These are phyloP conservation scores for Deroptyus accipitrinus DNA, from an alignment of 2,113 vertebrate genomes.

Conservation along the genomic window DNA sequence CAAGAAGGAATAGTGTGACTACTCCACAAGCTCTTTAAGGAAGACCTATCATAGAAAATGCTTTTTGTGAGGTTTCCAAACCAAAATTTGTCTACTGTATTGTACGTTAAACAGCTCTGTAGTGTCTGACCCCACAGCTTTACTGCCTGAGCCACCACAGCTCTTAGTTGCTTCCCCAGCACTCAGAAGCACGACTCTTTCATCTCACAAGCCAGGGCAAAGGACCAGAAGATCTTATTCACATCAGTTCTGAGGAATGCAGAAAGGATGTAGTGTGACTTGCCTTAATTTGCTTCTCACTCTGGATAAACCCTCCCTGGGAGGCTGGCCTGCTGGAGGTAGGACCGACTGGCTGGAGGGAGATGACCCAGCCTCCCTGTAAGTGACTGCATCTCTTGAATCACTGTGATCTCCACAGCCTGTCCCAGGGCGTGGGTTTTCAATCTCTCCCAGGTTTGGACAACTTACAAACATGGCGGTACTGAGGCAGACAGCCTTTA, in stretches of 20 bases:
- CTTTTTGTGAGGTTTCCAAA: not conserved
- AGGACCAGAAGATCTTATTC: not conserved
- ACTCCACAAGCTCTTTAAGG: not conserved
- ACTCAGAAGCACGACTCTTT: rapidly evolving
- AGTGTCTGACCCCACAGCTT: not conserved
- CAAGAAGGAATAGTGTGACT: not conserved
- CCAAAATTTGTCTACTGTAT: not conserved
- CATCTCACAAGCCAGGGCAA: not conserved
- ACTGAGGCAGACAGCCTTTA: not conserved
- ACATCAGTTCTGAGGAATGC: not conserved
- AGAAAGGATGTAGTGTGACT: not conserved
- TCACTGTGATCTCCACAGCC: not conserved
- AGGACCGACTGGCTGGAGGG: not conserved
- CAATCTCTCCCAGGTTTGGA: not conserved
- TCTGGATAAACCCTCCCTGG: not conserved
- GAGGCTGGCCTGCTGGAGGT: not conserved
- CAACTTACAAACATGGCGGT: not conserved
- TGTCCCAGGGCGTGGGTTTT: not conserved
- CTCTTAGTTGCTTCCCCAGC: not conserved
- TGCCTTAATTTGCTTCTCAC: not conserved
- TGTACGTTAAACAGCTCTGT: not conserved
- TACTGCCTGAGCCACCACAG: not conserved
- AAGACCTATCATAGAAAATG: not conserved
- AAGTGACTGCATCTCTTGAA: not conserved
- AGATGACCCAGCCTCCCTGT: not conserved